Evolutionary conservation across 1,140 invertebrate genomes (phyloP).

Genomic region (Drosophila equinoxialis): DNA sequence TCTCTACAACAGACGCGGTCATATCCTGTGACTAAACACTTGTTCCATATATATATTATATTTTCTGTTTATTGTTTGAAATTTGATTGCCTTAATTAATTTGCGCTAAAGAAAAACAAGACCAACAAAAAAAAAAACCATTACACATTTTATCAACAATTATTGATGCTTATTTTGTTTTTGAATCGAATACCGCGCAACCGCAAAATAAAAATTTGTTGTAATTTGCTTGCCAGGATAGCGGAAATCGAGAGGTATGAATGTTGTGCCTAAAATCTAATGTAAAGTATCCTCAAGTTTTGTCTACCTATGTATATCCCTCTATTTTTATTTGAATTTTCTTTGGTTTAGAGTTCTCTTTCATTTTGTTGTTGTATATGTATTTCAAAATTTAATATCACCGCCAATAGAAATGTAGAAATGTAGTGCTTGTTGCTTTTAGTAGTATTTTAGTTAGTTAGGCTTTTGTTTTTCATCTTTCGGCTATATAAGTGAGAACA

Average conservation of each 20-base stretch:
- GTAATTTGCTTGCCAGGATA: conserved; percentile 83
- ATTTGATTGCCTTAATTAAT: conserved; percentile 33
- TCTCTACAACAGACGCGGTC: conserved; percentile 2
- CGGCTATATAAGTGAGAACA: background rate
- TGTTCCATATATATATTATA: background rate
- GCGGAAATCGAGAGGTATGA: conserved; percentile 83
- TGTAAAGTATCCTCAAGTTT: conserved; percentile 18
- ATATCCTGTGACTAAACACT: background rate
- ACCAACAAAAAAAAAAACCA: conserved; percentile 1
- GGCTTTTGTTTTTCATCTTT: too few relatives aligned
- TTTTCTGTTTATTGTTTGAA: background rate
- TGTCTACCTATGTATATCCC: background rate
- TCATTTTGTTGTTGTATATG: background rate
- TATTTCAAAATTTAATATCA: too few relatives aligned
- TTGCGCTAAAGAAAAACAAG: conserved; percentile 20
- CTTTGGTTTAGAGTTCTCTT: background rate
- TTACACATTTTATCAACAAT: conserved; percentile 52
- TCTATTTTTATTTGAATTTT: background rate
- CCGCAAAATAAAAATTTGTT: conserved; percentile 82
- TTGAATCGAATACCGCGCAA: conserved; percentile 75
- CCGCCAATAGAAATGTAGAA: too few relatives aligned
- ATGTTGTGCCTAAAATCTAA: conserved; percentile 62
- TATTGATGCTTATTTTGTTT: conserved; percentile 70
- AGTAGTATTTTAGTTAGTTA: too few relatives aligned
- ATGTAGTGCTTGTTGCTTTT: too few relatives aligned